Base-by-base conservation (phyloP, 2,888 invertebrate genomes). In the Platycnemis pennipes region DNA sequence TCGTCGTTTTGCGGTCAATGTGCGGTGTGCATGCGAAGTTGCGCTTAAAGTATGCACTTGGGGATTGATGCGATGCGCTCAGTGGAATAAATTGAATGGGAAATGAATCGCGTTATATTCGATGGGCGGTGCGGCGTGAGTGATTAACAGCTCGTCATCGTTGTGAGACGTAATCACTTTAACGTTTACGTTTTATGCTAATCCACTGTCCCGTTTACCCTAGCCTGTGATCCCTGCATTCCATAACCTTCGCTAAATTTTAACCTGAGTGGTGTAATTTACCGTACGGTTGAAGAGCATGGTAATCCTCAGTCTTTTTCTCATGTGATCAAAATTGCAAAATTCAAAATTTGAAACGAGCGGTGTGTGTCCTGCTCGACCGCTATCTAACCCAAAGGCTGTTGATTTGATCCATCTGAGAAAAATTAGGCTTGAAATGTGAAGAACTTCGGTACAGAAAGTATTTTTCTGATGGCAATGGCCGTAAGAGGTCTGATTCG, bases 101-200 rank as follows among this genome's bases (percentile, higher is more conserved):
- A 77, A 77, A 77, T 77, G 77, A 77, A 77, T 31, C 77, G 77
- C 37, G 77, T 77, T 77, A 37, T 37, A 77, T 77, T 77, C 77
- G 37, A 16, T 37, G 77, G 77, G 26, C 37, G 77, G 22, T 16
- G 37, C 11, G 77, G 77, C 5, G 37, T 26, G 77, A 37, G 77
- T 77, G 77, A 77, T 77, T 77, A 77, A 77, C 77, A 37, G 77
- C 37, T 77, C 77, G 37, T 77, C 77, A 77, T 8, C 13, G 37
- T 37, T 77, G 77, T n/a, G 77, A 26, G 37, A 77, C 37, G 77
- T n/a, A 37, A 37, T 77, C 77, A 37, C 13, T 77, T 77, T 37
- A 13, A 77, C 37, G 31, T 77, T 37, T 77, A 77, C 77, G 7
- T 77, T 13, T 26, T 26, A 77, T 26, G 31, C n/a, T 77, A 26